These are phyloP conservation scores for Drosophila subquinaria DNA, from an alignment of 2,888 invertebrate species.

Conservation along the genomic window DNA sequence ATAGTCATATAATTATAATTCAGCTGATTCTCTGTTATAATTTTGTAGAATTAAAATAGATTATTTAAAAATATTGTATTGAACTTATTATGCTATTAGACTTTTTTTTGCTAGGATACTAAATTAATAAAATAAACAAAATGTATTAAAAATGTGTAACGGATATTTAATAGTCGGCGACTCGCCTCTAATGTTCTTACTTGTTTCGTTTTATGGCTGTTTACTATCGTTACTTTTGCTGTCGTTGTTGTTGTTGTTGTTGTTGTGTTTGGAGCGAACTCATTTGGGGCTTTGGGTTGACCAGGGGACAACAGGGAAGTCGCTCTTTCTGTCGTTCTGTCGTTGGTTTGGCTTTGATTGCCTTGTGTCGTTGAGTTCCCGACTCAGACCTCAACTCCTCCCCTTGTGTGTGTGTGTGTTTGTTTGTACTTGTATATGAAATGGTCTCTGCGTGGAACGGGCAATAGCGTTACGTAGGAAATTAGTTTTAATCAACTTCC, in stretches of 20 bases:
- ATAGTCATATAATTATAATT: no score
- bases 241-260: conserved; percentile 29
- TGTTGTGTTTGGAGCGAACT: conserved; percentile 37
- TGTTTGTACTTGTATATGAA: conserved; percentile 16
- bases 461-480: conserved; percentile 65
- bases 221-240: conserved; percentile 48
- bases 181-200: neutral
- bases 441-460: conserved; percentile 27
- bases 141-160: neutral
- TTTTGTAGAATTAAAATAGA: no score
- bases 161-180: neutral
- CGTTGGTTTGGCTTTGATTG: conserved; percentile 69
- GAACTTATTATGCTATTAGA: no score
- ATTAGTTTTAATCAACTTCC: conserved; percentile 79
- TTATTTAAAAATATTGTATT: no score
- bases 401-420: conserved; percentile 11
- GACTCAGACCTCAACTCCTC: conserved; percentile 10
- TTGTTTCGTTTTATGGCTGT: conserved; percentile 63
- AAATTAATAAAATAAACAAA: no score
- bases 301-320: conserved; percentile 46
- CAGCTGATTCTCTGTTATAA: no score
- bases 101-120: no score
- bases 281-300: conserved; percentile 60
- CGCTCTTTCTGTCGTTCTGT: conserved; percentile 40
- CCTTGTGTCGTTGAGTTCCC: conserved; percentile 66